phyloP scores from a whole-genome alignment of 2,113 vertebrate genomes.

The Mastomys natalensis region DNA sequence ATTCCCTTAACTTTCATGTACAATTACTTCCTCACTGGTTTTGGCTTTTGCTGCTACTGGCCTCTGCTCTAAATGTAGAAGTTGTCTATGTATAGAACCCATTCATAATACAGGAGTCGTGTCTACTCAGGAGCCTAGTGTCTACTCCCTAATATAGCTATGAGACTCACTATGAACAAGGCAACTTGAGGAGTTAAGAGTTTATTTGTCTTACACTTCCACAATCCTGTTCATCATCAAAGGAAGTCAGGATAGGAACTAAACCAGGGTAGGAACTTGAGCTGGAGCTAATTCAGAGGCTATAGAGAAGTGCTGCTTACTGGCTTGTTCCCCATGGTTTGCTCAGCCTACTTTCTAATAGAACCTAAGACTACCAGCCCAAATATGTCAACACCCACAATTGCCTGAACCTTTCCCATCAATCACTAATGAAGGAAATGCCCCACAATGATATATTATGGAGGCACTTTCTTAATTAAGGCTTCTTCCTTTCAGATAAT shows the following conservation, averaged over 20 bases:
- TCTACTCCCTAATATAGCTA: background rate
- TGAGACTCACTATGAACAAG: background rate
- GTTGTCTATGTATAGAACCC: background rate
- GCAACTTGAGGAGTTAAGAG: background rate
- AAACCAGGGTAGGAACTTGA: background rate
- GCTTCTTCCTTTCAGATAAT: background rate
- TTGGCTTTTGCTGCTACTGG: background rate
- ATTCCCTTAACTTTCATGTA: background rate
- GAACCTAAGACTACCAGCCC: background rate
- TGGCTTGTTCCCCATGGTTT: background rate
- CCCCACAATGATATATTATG: background rate
- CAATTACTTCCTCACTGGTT: background rate
- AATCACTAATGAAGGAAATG: background rate
- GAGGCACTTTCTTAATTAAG: background rate
- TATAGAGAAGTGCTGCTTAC: background rate
- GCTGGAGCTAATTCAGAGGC: background rate
- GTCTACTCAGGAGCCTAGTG: no score
- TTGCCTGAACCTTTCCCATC: no score
- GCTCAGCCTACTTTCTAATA: background rate
- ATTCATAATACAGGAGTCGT: background rate
- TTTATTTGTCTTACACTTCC: background rate
- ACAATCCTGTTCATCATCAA: background rate
- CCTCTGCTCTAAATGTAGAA: accelerated
- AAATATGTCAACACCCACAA: background rate
- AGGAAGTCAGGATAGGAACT: background rate